These are phyloP conservation scores for Centropus bengalensis DNA, from an alignment of 2,113 vertebrate species.

Conservation along the genomic window DNA sequence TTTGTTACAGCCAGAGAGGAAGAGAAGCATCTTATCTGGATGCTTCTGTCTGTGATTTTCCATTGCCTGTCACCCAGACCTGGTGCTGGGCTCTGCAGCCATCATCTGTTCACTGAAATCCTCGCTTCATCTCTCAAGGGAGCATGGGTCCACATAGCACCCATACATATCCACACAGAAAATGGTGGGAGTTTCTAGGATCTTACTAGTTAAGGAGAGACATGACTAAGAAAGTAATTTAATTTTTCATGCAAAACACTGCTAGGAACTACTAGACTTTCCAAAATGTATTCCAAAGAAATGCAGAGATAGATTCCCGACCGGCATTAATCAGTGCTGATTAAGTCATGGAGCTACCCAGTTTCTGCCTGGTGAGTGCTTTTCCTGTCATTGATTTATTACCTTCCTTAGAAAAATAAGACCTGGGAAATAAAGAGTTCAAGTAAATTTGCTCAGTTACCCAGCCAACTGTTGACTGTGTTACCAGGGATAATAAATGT, in stretches of 20 bases:
- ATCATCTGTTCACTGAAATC: not conserved
- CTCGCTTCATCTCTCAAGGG: not conserved
- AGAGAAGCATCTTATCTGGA: not conserved
- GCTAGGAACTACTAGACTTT: conserved; percentile 51
- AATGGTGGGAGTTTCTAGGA: not conserved
- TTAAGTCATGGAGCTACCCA: conserved; percentile 72
- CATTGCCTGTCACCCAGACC: not conserved
- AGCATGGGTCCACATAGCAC: not conserved
- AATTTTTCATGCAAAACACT: conserved; percentile 45
- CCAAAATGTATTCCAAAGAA: conserved; percentile 70
- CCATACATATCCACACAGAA: not conserved
- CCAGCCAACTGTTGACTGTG: conserved; percentile 62
- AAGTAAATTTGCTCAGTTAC: conserved; percentile 67
- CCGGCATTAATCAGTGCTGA: conserved; percentile 71
- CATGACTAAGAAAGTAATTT: conserved; percentile 9
- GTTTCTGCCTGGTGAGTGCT: conserved; percentile 73
- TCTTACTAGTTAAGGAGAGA: not conserved
- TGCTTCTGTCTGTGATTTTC: not conserved
- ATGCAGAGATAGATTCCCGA: conserved; percentile 65
- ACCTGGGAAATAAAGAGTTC: conserved; percentile 69
- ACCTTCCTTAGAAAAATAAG: conserved; percentile 70
- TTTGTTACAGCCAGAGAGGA: not conserved
- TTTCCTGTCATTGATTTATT: conserved; percentile 73
- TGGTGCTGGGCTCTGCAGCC: not conserved
- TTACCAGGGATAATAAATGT: conserved; percentile 58